These are phyloP conservation scores for Zaprionus lineosus DNA, from an alignment of 2,888 invertebrate genomes.

Conservation along the genomic window DNA sequence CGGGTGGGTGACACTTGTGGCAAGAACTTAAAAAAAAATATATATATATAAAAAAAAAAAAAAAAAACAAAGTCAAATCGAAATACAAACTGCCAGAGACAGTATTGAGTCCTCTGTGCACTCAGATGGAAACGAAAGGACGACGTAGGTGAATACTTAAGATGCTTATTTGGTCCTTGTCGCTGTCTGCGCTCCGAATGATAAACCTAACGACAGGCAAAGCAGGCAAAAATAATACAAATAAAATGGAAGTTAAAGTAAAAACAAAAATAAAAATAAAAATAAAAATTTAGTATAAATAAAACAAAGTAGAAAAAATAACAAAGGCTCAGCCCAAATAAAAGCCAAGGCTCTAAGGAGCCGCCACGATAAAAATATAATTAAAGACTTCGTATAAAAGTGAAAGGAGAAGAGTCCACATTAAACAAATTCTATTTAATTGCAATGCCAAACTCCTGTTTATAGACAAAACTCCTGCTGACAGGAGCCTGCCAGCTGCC, in stretches of 20 bases:
- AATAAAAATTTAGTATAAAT: conserved; percentile 30
- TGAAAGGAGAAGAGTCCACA: conserved; percentile 15
- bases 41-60: not conserved
- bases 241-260: too few species aligned
- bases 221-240: conserved; percentile 17
- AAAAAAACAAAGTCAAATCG: too few species aligned
- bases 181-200: conserved; percentile 29
- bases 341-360: conserved; percentile 20
- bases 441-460: too few species aligned
- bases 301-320: conserved; percentile 26
- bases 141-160: conserved; percentile 12
- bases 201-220: conserved; percentile 43
- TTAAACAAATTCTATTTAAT: conserved; percentile 20
- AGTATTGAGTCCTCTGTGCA: conserved; percentile 30
- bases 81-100: too few species aligned
- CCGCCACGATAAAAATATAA: conserved; percentile 30
- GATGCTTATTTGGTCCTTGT: conserved; percentile 14
- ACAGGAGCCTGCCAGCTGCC: conserved; percentile 6
- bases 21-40: too few species aligned
- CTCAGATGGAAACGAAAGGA: conserved; percentile 32
- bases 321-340: conserved; percentile 12
- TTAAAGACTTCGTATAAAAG: conserved; percentile 30
- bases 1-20: too few species aligned
- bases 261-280: too few species aligned
- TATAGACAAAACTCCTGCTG: too few species aligned